Evolutionary conservation across 2,113 vertebrate genomes (phyloP), one percentile per base, ranked within the genome.

Genomic region (Xiphophorus hellerii): DNA sequence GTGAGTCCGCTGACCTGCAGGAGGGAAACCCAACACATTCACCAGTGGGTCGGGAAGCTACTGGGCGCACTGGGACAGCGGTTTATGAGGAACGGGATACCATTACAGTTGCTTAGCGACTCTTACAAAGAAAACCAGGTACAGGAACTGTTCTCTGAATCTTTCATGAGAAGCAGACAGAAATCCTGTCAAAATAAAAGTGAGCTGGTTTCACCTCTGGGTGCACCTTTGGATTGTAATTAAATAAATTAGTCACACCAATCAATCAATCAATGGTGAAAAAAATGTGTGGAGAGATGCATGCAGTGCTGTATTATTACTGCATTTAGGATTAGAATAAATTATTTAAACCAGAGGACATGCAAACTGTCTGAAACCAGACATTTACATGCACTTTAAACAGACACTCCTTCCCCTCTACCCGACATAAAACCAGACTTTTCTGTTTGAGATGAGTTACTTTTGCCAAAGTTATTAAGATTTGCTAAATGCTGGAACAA

Each of bases 91-190:
- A 88, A 87, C 64, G 70, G 94, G 94, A 93, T 98, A 95, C 87
- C 93, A 81, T 98, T 97, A 96, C 96, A 84, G 96, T 94, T 96
- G 96, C 95, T 95, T 94, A 94, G 96, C 89, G 93, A 96, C 96
- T 92, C 90, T 89, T 86, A 77, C 88, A 93, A 51, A 78, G 88
- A 81, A 86, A 93, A 81, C 83, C 88, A 93, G 93, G 94, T 94
- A 94, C 90, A 92, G 93, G 93, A 95, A 94, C 93, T 80, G 85
- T 80, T 74, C 87, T 92, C 89, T 98, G 93, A 98, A 98, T 97
- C 93, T 96, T 98, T 98, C 88, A 99, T 95, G 94, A 95, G 77
- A 75, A 68, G 62, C 70, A 69, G 62, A 69, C 67, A 44, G 60
- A 70, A 54, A 73, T 62, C 31, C 71, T 44, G 68, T 68, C 74